These are phyloP conservation scores for Alligator mississippiensis DNA, from an alignment of 2,113 vertebrate genomes.

Conservation along the genomic window DNA sequence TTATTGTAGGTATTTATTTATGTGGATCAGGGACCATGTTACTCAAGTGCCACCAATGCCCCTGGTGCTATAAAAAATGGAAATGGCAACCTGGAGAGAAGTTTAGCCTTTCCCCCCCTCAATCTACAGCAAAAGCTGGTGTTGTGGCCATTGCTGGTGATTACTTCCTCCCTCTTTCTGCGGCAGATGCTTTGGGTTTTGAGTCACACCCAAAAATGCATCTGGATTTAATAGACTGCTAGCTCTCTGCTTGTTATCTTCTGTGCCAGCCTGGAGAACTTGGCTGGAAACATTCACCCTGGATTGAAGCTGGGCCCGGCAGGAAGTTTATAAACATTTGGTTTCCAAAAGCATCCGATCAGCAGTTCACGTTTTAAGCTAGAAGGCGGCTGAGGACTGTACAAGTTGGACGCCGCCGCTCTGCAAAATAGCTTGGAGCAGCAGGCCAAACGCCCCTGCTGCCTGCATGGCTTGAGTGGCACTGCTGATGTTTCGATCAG, in stretches of 20 bases:
- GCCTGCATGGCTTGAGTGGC: neutral
- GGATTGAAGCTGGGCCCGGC: neutral
- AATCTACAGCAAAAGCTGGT: neutral
- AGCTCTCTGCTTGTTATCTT: slow-evolving; percentile 5
- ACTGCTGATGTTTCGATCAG: neutral
- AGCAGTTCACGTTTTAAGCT: neutral
- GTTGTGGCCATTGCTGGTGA: neutral
- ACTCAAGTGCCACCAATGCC: neutral
- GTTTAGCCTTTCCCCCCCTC: neutral
- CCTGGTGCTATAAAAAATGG: neutral
- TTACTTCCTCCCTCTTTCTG: neutral
- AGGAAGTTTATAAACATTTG: neutral
- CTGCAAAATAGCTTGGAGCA: neutral
- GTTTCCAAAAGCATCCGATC: neutral
- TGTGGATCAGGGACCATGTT: neutral
- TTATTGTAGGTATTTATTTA: neutral
- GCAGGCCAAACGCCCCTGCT: neutral
- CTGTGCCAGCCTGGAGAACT: neutral
- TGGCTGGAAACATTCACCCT: neutral
- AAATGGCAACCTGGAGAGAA: neutral
- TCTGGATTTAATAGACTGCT: neutral
- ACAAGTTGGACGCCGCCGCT: neutral
- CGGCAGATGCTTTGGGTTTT: neutral
- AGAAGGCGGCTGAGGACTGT: neutral
- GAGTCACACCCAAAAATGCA: neutral